These are phyloP conservation scores for Vireo altiloquus DNA, from an alignment of 2,113 vertebrate species.

Conservation along the genomic window DNA sequence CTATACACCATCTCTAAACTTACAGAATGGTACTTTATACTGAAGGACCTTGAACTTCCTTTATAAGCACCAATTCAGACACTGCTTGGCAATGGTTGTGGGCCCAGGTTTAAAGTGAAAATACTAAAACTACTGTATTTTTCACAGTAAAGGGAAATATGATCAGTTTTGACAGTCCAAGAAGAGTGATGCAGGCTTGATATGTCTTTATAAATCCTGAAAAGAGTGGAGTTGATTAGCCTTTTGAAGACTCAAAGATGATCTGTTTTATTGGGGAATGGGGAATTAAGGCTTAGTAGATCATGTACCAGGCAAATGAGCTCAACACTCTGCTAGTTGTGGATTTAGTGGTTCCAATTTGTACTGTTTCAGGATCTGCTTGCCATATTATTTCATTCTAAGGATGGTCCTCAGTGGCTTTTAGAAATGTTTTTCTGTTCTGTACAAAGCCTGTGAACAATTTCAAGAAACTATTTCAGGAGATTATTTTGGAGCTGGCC, in stretches of 20 bases:
- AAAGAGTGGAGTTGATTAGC: background rate
- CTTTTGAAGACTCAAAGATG: background rate
- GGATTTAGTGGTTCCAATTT: background rate
- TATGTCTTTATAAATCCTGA: background rate
- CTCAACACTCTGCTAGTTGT: background rate
- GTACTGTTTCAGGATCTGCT: background rate
- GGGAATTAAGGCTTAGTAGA: background rate
- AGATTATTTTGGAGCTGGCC: background rate
- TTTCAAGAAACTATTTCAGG: background rate
- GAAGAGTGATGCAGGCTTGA: background rate
- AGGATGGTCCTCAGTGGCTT: background rate
- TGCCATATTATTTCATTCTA: background rate
- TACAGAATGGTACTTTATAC: background rate
- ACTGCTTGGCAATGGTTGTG: background rate
- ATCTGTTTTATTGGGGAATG: background rate
- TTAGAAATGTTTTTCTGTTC: background rate
- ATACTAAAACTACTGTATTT: background rate
- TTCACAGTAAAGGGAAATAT: background rate
- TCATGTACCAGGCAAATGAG: background rate
- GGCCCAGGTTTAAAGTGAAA: background rate
- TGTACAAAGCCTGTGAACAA: background rate
- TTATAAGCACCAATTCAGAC: background rate
- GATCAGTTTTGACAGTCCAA: background rate
- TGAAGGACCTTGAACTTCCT: background rate
- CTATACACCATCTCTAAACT: background rate